These are phyloP conservation scores for Collichthys lucidus DNA, from an alignment of 2,113 vertebrate genomes.

Conservation along the genomic window DNA sequence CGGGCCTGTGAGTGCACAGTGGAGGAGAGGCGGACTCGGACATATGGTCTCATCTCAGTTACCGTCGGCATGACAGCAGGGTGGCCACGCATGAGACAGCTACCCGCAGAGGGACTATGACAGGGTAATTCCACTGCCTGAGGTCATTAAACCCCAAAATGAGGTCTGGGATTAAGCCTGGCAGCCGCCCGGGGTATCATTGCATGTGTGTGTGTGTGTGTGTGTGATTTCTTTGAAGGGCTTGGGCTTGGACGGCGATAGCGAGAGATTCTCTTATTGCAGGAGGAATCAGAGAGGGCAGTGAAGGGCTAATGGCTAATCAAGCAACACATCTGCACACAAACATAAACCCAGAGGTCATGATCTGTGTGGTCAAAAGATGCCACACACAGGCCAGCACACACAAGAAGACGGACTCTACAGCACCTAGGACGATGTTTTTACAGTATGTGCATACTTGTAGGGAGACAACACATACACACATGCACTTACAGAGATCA, in stretches of 20 bases:
- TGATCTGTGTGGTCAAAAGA: background rate
- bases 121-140: slow-evolving; percentile 69
- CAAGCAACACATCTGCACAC: slow-evolving; percentile 34
- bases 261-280: slow-evolving; percentile 52
- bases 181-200: slow-evolving; percentile 35
- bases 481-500: slow-evolving; percentile 1
- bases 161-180: slow-evolving; percentile 55
- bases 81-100: slow-evolving; percentile 49
- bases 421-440: background rate
- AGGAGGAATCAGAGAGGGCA: slow-evolving; percentile 41
- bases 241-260: slow-evolving; percentile 20
- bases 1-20: slow-evolving; percentile 5
- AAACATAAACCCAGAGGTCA: background rate
- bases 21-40: slow-evolving; percentile 10
- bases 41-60: slow-evolving; percentile 53
- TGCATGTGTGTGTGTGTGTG: slow-evolving; percentile 9
- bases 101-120: slow-evolving; percentile 49
- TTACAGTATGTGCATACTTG: background rate
- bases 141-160: slow-evolving; percentile 68
- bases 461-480: slow-evolving; percentile 3
- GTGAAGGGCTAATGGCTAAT: slow-evolving; percentile 68
- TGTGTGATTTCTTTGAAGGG: slow-evolving; percentile 52
- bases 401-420: slow-evolving; percentile 3
- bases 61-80: slow-evolving; percentile 36
- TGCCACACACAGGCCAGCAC: slow-evolving; percentile 18